Conservation (phyloP, 2,797 vertebrate genomes). For the Oreortyx pictus region DNA sequence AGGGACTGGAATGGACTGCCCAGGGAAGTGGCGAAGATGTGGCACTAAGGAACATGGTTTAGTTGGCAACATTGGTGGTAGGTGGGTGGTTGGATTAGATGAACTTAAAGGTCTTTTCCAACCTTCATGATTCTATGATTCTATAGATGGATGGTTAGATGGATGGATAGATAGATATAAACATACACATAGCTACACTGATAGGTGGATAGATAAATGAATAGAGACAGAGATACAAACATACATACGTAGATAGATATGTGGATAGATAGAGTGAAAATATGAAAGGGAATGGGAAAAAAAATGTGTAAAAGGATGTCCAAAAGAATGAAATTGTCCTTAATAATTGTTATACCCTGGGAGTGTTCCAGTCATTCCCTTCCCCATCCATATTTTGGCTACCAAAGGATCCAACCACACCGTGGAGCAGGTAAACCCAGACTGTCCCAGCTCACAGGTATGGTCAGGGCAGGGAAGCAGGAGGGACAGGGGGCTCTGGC, state of each 20-base stretch:
- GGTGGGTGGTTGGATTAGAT: background rate
- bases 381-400: background rate
- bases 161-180: background rate
- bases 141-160: background rate
- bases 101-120: background rate
- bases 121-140: background rate
- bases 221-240: too few relatives aligned
- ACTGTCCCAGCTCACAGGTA: background rate
- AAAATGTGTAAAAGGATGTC: background rate
- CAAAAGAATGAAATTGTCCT: background rate
- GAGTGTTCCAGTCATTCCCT: background rate
- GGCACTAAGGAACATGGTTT: background rate
- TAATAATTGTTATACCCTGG: background rate
- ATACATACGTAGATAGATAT: too few relatives aligned
- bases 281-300: rapidly evolving
- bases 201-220: too few relatives aligned
- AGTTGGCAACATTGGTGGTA: too few relatives aligned
- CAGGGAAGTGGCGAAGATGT: background rate
- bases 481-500: background rate
- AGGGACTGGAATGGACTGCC: background rate
- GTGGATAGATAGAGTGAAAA: background rate
- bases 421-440: background rate
- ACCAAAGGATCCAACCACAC: rapidly evolving
- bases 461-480: background rate
- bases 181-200: too few relatives aligned